These are phyloP conservation scores for Philhelius pedissequus DNA, from an alignment of 2,888 invertebrate genomes.

Conservation along the genomic window DNA sequence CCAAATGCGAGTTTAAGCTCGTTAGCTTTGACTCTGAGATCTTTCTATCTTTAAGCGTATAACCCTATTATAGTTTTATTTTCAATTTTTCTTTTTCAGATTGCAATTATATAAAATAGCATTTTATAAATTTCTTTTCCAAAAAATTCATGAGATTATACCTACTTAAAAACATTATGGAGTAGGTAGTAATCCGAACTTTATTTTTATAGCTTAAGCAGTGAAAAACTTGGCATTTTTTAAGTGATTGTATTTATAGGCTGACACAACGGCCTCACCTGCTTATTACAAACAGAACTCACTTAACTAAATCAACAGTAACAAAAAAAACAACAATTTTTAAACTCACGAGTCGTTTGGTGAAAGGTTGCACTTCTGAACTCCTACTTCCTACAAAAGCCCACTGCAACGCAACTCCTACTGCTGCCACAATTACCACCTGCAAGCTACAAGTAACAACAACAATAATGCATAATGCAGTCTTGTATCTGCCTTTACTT, in stretches of 20 bases:
- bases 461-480: not conserved
- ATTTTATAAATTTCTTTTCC: too few relatives aligned
- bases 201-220: too few relatives aligned
- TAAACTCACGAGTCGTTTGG: not conserved
- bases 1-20: too few relatives aligned
- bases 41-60: too few relatives aligned
- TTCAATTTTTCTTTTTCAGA: too few relatives aligned
- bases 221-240: not conserved
- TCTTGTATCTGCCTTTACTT: not conserved
- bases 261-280: not conserved
- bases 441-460: conserved; percentile 11
- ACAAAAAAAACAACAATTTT: not conserved
- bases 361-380: conserved; percentile 10
- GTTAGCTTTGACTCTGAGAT: too few relatives aligned
- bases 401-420: not conserved
- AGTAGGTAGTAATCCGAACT: too few relatives aligned
- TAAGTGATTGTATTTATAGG: not conserved
- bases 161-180: too few relatives aligned
- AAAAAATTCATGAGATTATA: too few relatives aligned
- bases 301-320: not conserved
- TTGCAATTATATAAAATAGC: too few relatives aligned
- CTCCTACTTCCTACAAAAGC: not conserved
- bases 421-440: conserved; percentile 17
- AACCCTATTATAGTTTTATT: too few relatives aligned
- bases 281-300: not conserved